phyloP scores from a whole-genome alignment of 2,888 invertebrate genomes.

The Eueremaeus valkanovi region DNA sequence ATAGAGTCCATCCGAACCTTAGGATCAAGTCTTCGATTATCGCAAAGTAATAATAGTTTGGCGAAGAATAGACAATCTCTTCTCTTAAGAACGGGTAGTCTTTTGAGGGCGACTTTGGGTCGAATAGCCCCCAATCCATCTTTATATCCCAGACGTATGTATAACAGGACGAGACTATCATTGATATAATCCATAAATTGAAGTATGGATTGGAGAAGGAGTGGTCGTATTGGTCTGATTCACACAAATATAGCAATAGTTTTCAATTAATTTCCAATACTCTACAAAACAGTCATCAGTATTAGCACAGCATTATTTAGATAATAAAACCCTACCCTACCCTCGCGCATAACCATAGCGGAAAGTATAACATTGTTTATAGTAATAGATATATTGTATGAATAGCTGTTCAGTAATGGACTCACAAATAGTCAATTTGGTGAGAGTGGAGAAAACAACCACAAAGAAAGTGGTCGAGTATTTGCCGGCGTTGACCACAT shows the following conservation, averaged over 20 bases:
- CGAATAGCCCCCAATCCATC: conserved; percentile 98
- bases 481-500: conserved; percentile 95
- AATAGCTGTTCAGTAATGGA: conserved; percentile 7
- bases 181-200: conserved; percentile 77
- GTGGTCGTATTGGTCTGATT: conserved; percentile 61
- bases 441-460: conserved; percentile 74
- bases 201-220: conserved; percentile 73
- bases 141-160: conserved; percentile 97
- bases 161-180: conserved; percentile 80
- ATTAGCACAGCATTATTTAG: too few species aligned
- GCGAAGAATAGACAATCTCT: conserved; percentile 87
- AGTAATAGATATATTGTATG: conserved; percentile 6
- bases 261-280: too few species aligned
- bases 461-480: conserved; percentile 96
- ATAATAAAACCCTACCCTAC: too few species aligned
- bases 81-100: conserved; percentile 88
- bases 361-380: too few species aligned
- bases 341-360: too few species aligned
- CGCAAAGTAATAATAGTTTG: conserved; percentile 75
- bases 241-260: too few species aligned
- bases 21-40: conserved; percentile 90
- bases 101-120: conserved; percentile 68
- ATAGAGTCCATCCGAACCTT: conserved; percentile 87
- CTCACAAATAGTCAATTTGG: conserved; percentile 51
- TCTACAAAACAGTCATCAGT: too few species aligned